Evolutionary conservation across 2,797 vertebrate genomes (phyloP).

Genomic region (Crenuchus spilurus): DNA sequence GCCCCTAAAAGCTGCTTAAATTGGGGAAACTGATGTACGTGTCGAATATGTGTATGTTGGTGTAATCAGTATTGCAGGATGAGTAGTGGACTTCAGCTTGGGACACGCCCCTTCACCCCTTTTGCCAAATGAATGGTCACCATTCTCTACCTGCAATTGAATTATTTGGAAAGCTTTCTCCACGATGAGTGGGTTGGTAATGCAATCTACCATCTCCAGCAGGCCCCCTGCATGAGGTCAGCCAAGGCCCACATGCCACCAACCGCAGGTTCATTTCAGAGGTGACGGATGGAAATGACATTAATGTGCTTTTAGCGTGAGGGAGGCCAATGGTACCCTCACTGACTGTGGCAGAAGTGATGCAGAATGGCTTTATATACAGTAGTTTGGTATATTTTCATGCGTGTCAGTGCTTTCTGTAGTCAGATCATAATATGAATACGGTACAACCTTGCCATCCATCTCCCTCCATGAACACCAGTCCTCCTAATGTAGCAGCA

Average conservation of each 20-base stretch:
- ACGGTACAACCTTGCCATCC: slow-evolving; percentile 35
- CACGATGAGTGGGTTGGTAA: slow-evolving; percentile 55
- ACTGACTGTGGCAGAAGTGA: slow-evolving; percentile 39
- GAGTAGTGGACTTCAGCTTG: slow-evolving; percentile 29
- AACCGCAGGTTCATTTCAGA: slow-evolving; percentile 38
- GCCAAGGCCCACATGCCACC: slow-evolving; percentile 39
- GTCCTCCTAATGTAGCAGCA: slow-evolving; percentile 40
- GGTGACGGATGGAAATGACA: slow-evolving; percentile 44
- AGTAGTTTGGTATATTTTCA: slow-evolving; percentile 51
- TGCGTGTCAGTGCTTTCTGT: slow-evolving; percentile 13
- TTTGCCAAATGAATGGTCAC: slow-evolving; percentile 49
- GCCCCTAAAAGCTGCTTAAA: too few species aligned
- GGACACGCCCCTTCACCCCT: slow-evolving; percentile 30
- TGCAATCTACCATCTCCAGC: slow-evolving; percentile 53
- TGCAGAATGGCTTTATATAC: slow-evolving; percentile 28
- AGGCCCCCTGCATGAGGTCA: slow-evolving; percentile 45
- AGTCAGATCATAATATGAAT: slow-evolving; percentile 36
- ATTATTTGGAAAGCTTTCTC: slow-evolving; percentile 56
- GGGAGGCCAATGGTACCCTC: slow-evolving; percentile 19
- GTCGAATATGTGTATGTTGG: background rate
- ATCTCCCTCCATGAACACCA: slow-evolving; percentile 26
- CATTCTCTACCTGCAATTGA: slow-evolving; percentile 53
- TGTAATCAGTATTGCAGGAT: slow-evolving; percentile 47
- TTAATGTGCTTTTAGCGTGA: slow-evolving; percentile 47
- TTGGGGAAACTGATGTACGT: too few species aligned